A percentile compares a stretch with the other conserved stretches of the same genome.
Conservation (phyloP, 2,113 vertebrate species). For the Sakesphorus luctuosus region DNA sequence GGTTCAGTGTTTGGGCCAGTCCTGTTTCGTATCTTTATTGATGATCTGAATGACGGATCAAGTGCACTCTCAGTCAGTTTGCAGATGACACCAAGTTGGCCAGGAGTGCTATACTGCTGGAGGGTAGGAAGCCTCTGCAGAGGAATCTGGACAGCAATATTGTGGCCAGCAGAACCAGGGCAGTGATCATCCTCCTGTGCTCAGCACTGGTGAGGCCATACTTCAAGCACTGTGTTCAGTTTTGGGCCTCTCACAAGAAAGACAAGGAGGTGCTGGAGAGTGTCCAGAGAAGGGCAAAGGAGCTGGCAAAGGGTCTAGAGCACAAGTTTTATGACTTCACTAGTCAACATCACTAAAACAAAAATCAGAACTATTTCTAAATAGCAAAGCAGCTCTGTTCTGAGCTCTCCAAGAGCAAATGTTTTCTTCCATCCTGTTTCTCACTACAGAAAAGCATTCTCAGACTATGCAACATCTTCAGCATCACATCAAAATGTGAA, state of each 20-base stretch:
- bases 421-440: not conserved
- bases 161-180: not conserved
- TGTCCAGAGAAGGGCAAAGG: not conserved
- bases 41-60: not conserved
- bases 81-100: not conserved
- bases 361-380: not conserved
- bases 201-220: not conserved
- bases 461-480: not conserved
- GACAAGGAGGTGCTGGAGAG: not conserved
- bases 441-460: not conserved
- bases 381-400: not conserved
- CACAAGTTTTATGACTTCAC: not conserved
- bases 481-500: not conserved
- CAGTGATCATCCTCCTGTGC: not conserved
- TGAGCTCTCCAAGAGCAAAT: not conserved
- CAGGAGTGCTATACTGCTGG: not conserved
- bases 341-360: not conserved
- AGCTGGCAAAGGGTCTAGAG: not conserved
- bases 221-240: not conserved
- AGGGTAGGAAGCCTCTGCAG: not conserved
- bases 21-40: not conserved
- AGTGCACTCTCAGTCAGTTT: not conserved
- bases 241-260: not conserved
- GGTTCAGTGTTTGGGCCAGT: rapidly evolving
- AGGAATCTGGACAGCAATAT: not conserved